Conservation (phyloP, 2,888 invertebrate genomes). For the Sesia bembeciformis region DNA sequence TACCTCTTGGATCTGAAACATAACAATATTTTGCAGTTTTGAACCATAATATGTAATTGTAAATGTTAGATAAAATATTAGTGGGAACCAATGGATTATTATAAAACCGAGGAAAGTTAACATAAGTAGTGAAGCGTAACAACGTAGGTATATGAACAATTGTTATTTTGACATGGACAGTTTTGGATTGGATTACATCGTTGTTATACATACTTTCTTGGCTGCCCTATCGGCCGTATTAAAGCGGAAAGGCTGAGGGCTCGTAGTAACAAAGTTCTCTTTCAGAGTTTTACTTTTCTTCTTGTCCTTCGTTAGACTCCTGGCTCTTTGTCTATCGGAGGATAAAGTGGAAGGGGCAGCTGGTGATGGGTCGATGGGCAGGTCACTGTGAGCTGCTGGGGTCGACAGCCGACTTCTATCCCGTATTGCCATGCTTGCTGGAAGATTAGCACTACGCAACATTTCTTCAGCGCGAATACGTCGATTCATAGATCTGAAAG, state of each 20-base stretch:
- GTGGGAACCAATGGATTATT: not conserved
- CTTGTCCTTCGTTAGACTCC: conserved; percentile 43
- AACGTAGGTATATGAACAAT: too few relatives aligned
- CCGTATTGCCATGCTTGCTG: conserved; percentile 79
- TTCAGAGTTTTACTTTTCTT: conserved; percentile 39
- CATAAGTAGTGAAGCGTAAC: too few relatives aligned
- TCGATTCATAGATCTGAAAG: conserved; percentile 74
- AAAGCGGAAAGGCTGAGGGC: conserved; percentile 67
- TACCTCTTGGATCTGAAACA: conserved; percentile 51
- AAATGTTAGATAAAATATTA: too few relatives aligned
- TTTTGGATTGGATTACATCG: not conserved
- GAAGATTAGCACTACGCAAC: conserved; percentile 77
- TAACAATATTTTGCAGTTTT: not conserved
- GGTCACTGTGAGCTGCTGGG: conserved; percentile 61
- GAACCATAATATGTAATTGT: too few relatives aligned
- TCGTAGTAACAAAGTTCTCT: conserved; percentile 68
- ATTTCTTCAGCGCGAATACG: conserved; percentile 81
- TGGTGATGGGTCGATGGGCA: conserved; percentile 62
- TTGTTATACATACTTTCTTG: conserved; percentile 37
- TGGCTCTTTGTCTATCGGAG: conserved; percentile 37
- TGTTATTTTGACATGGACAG: too few relatives aligned
- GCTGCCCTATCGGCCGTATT: conserved; percentile 64
- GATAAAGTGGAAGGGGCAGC: conserved; percentile 42
- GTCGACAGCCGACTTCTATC: conserved; percentile 68
- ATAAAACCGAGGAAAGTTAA: not conserved